phyloP scores from a whole-genome alignment of 2,888 invertebrate species.

The Peribatodes rhomboidaria region DNA sequence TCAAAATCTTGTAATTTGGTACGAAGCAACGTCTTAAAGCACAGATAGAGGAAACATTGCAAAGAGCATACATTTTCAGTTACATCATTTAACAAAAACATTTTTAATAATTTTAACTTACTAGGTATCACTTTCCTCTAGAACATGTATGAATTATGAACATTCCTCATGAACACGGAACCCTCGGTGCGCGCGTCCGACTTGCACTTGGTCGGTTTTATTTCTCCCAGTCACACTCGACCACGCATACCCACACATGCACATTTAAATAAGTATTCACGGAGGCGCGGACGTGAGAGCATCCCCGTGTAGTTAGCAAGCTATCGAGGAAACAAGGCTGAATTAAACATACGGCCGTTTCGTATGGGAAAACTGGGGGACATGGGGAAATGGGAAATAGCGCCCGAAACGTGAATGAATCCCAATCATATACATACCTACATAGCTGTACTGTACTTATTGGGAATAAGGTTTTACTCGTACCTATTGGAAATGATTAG shows the following conservation, averaged over 20 bases:
- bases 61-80: no score
- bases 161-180: no score
- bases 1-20: no score
- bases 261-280: not conserved
- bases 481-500: not conserved
- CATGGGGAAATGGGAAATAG: not conserved
- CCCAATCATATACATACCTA: not conserved
- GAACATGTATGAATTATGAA: no score
- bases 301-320: conserved; percentile 5
- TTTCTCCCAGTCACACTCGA: not conserved
- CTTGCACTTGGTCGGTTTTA: no score
- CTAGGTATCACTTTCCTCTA: no score
- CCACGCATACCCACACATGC: not conserved
- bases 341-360: conserved; percentile 6
- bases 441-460: not conserved
- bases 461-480: not conserved
- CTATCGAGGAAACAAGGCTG: conserved; percentile 1
- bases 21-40: no score
- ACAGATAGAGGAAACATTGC: no score
- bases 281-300: conserved; percentile 8
- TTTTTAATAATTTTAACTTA: no score
- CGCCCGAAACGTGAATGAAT: not conserved
- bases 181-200: no score
- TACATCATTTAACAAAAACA: no score
- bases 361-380: not conserved